Base-by-base conservation (phyloP, 2,797 vertebrate genomes). In the Tragopan temminckii region DNA sequence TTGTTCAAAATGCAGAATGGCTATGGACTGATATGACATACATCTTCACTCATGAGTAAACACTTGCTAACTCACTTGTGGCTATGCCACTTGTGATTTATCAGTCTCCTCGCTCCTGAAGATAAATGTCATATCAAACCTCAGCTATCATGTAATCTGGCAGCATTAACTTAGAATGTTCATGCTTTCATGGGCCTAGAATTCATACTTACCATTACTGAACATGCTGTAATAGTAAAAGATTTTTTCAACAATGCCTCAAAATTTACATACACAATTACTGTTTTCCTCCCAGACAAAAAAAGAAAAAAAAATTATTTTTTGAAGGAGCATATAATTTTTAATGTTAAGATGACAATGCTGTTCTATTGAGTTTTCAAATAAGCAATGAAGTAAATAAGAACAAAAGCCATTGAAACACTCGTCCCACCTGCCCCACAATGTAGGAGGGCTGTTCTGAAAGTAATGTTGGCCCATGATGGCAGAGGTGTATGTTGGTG, bases 41-140 rank as follows among this genome's bases (percentile, higher is more conserved):
- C 93, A 93, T 96, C 97, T 96, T 97, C 96, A 96, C 96, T 93
- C 95, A 93, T 96, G 97, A 97, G 96, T 96, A 96, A 97, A 96
- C 92, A 93, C 96, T 96, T 94, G 95, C 95, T 94, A 97, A 93
- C 89, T 96, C 94, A 97, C 96, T 97, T 95, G 95, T 97, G 97
- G 95, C 95, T 95, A 96, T 97, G 96, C 95, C 97, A 96, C 92
- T 97, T 96, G 93, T 93, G 96, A 97, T 97, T 96, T 96, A 97
- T 97, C 96, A 96, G 95, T 78, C 93, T 96, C 96, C 94, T 95
- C 93, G 95, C 82, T 97, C 94, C 90, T 89, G 89, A 97, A 97
- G 95, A 97, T 97, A 97, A 97, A 97, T 97, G 95, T 96, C 95
- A 96, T 95, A 96, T 97, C 96, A 97, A 96, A 95, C 95, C 90